Conservation (phyloP, 2,888 invertebrate species). For the Tenthredo mesomela region DNA sequence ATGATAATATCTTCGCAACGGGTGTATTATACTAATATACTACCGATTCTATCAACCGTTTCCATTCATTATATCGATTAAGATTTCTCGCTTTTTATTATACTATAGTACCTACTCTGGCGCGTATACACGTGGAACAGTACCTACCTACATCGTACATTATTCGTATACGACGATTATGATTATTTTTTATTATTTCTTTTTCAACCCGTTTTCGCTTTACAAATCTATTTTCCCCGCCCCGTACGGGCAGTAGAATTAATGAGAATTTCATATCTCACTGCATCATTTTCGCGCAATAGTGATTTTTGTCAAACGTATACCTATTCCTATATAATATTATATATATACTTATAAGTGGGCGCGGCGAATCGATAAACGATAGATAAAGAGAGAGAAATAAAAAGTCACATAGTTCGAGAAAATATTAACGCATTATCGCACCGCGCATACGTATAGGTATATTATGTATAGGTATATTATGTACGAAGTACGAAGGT, state of each 20-base stretch:
- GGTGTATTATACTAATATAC: background rate
- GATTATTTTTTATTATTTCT: background rate
- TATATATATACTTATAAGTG: background rate
- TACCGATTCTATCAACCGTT: background rate
- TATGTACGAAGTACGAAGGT: background rate
- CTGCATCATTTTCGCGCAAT: background rate
- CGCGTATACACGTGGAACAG: background rate
- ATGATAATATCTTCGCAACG: background rate
- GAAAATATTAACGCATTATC: background rate
- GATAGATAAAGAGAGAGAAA: background rate
- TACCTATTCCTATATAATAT: no score
- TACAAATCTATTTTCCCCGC: background rate
- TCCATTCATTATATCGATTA: background rate
- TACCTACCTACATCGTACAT: background rate
- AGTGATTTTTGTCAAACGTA: background rate
- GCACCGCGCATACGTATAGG: background rate
- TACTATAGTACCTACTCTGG: background rate
- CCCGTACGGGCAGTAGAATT: background rate
- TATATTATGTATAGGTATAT: no score
- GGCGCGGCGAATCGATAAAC: slow-evolving; percentile 1
- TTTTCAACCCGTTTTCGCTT: background rate
- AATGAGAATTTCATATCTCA: background rate
- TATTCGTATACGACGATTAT: background rate
- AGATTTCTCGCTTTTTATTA: background rate
- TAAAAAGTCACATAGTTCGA: background rate